A percentile compares a stretch with the other conserved stretches of the same genome.
Evolutionary conservation across 2,113 vertebrate genomes (phyloP).

Genomic region (Mobula hypostoma): DNA sequence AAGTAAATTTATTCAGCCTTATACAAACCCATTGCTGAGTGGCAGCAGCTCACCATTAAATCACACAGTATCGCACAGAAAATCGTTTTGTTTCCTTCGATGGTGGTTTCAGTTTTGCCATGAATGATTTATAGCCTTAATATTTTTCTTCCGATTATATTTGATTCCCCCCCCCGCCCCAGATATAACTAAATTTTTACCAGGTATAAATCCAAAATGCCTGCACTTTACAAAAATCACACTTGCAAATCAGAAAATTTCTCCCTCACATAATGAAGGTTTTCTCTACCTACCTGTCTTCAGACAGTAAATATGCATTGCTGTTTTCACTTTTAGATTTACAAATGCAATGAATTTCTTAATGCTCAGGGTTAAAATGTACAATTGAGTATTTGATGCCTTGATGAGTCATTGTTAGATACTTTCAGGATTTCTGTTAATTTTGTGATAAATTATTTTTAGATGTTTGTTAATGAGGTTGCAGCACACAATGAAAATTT

Average conservation of each 20-base stretch:
- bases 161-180: not conserved
- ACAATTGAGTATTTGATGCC: not conserved
- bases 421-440: not conserved
- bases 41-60: not conserved
- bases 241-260: not conserved
- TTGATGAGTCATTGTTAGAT: not conserved
- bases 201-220: not conserved
- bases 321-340: not conserved
- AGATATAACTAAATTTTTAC: not conserved
- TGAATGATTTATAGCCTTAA: conserved; percentile 3
- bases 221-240: not conserved
- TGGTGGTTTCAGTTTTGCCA: not conserved
- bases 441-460: not conserved
- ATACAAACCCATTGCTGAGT: not conserved
- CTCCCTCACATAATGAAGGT: not conserved
- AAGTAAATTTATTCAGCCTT: conserved; percentile 14
- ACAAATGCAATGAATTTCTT: not conserved
- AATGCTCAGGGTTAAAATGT: not conserved
- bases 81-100: not conserved
- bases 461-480: not conserved
- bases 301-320: not conserved
- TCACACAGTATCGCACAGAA: not conserved
- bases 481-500: not conserved
- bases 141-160: not conserved
- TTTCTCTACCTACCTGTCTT: not conserved